Conservation (phyloP, 2,113 vertebrate species). For the Diadophis punctatus region DNA sequence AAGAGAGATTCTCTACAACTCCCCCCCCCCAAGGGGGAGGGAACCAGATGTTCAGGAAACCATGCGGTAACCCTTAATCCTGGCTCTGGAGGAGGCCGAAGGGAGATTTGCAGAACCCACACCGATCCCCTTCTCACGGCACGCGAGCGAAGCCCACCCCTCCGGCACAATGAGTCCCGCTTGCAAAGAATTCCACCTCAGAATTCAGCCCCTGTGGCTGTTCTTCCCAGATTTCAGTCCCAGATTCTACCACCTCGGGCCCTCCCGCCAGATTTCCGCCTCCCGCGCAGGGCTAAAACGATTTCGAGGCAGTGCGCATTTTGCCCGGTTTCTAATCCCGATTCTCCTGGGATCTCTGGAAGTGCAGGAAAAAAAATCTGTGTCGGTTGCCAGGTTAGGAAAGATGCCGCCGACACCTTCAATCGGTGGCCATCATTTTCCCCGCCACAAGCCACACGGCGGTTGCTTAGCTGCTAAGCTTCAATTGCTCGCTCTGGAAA, state of each 20-base stretch:
- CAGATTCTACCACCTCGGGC: not conserved
- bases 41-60: not conserved
- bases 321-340: no score
- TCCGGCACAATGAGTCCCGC: no score
- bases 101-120: not conserved
- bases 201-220: no score
- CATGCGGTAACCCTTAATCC: not conserved
- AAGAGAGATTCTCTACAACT: not conserved
- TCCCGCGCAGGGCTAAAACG: not conserved
- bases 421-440: not conserved
- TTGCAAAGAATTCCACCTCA: not conserved
- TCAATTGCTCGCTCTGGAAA: not conserved
- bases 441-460: not conserved
- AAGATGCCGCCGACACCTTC: not conserved
- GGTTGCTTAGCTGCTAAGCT: no score
- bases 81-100: not conserved
- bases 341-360: not conserved
- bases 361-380: not conserved
- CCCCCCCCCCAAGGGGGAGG: no score
- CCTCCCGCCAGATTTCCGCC: not conserved
- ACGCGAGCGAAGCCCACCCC: accelerated
- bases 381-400: not conserved
- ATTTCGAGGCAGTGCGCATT: no score
- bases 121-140: not conserved
- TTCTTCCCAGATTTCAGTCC: not conserved